These are phyloP conservation scores for Vidua chalybeata DNA, from an alignment of 2,113 vertebrate species.

Conservation along the genomic window DNA sequence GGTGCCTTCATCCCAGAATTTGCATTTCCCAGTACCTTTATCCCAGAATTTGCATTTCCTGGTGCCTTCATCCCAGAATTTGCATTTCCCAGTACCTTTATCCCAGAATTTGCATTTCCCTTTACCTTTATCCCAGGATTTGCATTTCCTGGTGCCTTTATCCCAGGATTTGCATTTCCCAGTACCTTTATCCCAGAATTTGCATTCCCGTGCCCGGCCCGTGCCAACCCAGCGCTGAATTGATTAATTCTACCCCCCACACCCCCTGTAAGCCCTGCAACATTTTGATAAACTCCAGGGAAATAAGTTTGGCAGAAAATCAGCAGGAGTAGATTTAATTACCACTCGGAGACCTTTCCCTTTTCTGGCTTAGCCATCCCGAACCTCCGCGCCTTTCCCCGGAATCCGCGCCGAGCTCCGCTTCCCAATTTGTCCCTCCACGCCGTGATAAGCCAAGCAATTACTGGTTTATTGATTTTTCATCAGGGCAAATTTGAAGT, in stretches of 20 bases:
- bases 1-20: not conserved
- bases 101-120: too few species aligned
- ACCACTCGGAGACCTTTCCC: slow-evolving; percentile 89
- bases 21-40: not conserved
- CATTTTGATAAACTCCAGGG: slow-evolving; percentile 88
- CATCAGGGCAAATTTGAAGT: slow-evolving; percentile 93
- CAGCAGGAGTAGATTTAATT: slow-evolving; percentile 99
- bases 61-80: too few species aligned
- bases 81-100: too few species aligned
- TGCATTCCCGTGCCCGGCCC: slow-evolving; percentile 52
- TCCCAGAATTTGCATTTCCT: not conserved
- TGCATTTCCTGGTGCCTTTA: too few species aligned
- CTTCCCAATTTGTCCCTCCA: slow-evolving; percentile 87
- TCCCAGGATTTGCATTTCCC: not conserved
- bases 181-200: not conserved
- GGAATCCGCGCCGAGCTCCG: slow-evolving; percentile 78
- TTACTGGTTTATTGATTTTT: slow-evolving; percentile 99
- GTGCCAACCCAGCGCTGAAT: slow-evolving; percentile 74
- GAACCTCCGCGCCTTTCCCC: slow-evolving; percentile 66
- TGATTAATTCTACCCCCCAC: slow-evolving; percentile 89
- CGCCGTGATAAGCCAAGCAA: slow-evolving; percentile 94
- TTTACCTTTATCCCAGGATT: too few species aligned
- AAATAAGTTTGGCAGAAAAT: slow-evolving; percentile 99
- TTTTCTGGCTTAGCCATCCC: slow-evolving; percentile 79
- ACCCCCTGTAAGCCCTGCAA: slow-evolving; percentile 82